These are phyloP conservation scores for Acrobasis consociella DNA, from an alignment of 2,888 invertebrate genomes.

Conservation along the genomic window DNA sequence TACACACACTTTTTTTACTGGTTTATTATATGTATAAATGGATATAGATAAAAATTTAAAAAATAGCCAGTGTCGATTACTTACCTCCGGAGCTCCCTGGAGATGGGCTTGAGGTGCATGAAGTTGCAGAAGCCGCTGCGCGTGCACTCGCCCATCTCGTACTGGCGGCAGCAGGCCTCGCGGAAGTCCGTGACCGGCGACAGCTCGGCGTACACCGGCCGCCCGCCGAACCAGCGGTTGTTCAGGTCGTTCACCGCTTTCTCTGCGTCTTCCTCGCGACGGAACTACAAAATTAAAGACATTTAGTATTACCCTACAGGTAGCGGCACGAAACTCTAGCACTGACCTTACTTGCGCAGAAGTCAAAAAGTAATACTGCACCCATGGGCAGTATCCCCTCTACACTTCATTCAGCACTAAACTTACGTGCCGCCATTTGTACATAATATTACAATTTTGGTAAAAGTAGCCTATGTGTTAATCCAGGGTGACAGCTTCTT, in stretches of 20 bases:
- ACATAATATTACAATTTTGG: too few relatives aligned
- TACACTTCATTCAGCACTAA: too few relatives aligned
- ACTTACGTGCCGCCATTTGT: too few relatives aligned
- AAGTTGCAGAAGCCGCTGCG: conserved; percentile 99
- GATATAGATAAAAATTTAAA: neutral
- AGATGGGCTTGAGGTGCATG: conserved; percentile 99
- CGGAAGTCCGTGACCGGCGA: conserved; percentile 99
- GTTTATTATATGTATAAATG: too few relatives aligned
- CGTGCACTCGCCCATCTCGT: conserved; percentile 99
- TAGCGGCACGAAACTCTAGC: too few relatives aligned
- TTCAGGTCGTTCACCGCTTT: conserved; percentile 98
- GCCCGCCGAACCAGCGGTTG: conserved; percentile 99
- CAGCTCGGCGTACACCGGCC: conserved; percentile 98
- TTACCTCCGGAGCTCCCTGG: conserved; percentile 93
- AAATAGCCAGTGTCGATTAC: neutral
- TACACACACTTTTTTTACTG: too few relatives aligned
- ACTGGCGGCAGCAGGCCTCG: conserved; percentile 99
- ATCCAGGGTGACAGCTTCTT: too few relatives aligned
- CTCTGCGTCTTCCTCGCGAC: conserved; percentile 98
- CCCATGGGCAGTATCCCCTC: too few relatives aligned
- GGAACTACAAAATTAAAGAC: conserved; percentile 84
- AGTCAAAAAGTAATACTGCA: too few relatives aligned
- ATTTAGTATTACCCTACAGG: neutral
- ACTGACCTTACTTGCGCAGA: too few relatives aligned
- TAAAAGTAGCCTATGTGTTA: too few relatives aligned